Evolutionary conservation across 1,140 invertebrate species (phyloP), one percentile per base, ranked within the genome.

Genomic region (Brachionus calyciflorus): DNA sequence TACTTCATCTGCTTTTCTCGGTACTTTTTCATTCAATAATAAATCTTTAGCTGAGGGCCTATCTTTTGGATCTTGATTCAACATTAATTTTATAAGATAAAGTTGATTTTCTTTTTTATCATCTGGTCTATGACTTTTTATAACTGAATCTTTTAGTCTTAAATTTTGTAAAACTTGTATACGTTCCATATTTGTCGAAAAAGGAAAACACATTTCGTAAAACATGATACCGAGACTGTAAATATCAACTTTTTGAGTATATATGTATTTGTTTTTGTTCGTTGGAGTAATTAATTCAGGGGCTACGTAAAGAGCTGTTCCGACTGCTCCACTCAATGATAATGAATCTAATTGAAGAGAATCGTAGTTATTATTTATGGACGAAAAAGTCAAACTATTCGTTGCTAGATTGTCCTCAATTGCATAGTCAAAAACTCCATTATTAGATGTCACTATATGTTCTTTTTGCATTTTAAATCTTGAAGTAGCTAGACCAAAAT

Each of bases 161-260:
- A 76, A 24, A 7, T 57, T 41, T 55, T 55, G 37, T n/a, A 86
- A 68, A 2, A 83, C 83, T 28, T 79, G 78, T 40, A 91, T 87
- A 65, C 94, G 87, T 86, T 98, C 94, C 89, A 94, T 92, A 83
- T 92, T 90, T 0, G 96, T 98, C 4, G 84, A 84, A 84, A 98
- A 97, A 26, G 93, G 91, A 76, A 90, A 89, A 17, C 96, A 86
- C 53, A 98, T 84, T 85, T 98, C 96, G 83, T 94, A 93, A 49
- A 97, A 88, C 76, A 98, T 95, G 55, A 98, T 87, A 0, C 95
- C 96, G 70, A 98, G 85, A 0, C 94, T 93, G 86, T 93, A 98
- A 76, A 98, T 96, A 82, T 98, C 96, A 44, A 98, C 93, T 87
- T 97, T 98, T 81, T 92, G 92, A 14, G 9, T 55, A 49, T 55